These are phyloP conservation scores for Sebastes aleutianus DNA, from an alignment of 2,797 vertebrate genomes.

Conservation along the genomic window DNA sequence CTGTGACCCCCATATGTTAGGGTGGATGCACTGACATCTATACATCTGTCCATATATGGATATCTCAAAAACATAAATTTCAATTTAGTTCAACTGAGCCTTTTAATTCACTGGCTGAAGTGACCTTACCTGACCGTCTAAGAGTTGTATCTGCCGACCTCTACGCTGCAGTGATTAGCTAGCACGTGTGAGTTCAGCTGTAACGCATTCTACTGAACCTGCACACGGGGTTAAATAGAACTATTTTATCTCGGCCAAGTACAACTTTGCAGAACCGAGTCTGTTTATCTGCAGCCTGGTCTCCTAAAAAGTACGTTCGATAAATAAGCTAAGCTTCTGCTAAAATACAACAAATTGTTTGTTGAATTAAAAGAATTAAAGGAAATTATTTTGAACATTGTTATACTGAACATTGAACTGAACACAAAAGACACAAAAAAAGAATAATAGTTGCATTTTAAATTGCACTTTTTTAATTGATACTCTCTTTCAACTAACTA, in stretches of 20 bases:
- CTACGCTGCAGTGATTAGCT: background rate
- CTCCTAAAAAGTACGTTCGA: background rate
- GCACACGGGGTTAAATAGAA: too few species aligned
- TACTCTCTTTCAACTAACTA: too few species aligned
- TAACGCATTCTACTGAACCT: too few species aligned
- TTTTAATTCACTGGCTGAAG: background rate
- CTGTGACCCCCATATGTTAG: background rate
- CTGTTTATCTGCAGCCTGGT: background rate
- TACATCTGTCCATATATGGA: background rate
- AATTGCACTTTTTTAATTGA: too few species aligned
- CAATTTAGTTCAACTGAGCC: background rate
- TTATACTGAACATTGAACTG: too few species aligned
- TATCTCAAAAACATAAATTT: background rate
- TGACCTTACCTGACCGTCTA: background rate
- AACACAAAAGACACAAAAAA: too few species aligned
- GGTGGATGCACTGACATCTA: background rate
- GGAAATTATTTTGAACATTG: too few species aligned
- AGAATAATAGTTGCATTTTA: too few species aligned
- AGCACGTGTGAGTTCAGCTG: background rate
- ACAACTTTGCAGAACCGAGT: background rate
- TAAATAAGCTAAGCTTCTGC: too few species aligned
- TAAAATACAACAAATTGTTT: too few species aligned
- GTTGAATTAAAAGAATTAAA: too few species aligned
- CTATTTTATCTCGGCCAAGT: background rate
- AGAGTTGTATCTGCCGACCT: background rate